phyloP scores from a whole-genome alignment of 2,113 vertebrate species.

The Etheostoma spectabile region DNA sequence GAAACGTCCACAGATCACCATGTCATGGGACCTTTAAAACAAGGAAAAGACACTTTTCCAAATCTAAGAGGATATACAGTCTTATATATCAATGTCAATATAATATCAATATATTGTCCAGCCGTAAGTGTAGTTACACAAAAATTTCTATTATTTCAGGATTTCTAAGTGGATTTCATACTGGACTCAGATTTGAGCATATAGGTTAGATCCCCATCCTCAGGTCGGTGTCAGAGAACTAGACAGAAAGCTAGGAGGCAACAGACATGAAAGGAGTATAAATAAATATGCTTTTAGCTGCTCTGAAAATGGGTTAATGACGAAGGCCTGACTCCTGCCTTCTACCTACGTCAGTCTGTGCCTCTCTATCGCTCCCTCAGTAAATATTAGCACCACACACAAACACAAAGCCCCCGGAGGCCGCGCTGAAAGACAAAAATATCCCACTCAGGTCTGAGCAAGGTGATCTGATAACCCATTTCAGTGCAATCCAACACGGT shows the following conservation, averaged over 20 bases:
- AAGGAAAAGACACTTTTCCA: no score
- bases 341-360: not conserved
- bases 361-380: constrained; percentile 16
- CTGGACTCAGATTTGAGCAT: not conserved
- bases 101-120: no score
- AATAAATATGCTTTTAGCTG: constrained; percentile 34
- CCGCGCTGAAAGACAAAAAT: not conserved
- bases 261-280: not conserved
- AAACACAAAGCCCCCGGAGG: constrained; percentile 15
- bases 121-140: no score
- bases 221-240: not conserved
- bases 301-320: constrained; percentile 15
- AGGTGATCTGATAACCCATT: not conserved
- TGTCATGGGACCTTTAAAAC: no score
- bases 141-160: no score
- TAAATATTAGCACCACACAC: constrained; percentile 42
- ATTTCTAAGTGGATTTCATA: not conserved
- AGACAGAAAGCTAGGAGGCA: not conserved
- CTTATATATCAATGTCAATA: no score
- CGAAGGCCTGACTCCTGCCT: not conserved
- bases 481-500: not conserved
- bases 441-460: not conserved
- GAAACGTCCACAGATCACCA: no score
- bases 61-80: no score
- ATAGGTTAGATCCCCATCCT: not conserved